Percentiles rank a stretch among this genome's conserved stretches.
Conservation (phyloP, 2,113 vertebrate species). For the Chlorodrepanis virens region DNA sequence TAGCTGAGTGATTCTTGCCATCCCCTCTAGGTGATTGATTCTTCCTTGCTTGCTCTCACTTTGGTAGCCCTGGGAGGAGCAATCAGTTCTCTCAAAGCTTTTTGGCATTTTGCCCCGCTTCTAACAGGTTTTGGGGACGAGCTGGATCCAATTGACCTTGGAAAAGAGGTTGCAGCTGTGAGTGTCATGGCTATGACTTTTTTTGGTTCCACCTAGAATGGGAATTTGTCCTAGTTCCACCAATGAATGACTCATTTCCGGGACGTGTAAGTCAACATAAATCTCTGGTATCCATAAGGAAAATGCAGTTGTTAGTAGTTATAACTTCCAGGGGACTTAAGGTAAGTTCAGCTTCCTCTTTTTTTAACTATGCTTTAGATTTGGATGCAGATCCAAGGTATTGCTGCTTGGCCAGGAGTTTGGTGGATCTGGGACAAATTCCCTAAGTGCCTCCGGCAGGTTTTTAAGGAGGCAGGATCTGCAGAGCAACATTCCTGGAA, state of each 20-base stretch:
- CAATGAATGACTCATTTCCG: neutral
- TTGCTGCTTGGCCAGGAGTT: neutral
- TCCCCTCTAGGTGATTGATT: neutral
- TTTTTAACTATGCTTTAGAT: neutral
- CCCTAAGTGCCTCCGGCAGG: neutral
- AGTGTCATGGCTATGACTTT: neutral
- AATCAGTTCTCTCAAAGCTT: neutral
- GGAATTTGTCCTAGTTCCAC: neutral
- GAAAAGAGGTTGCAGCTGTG: neutral
- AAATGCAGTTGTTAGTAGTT: neutral
- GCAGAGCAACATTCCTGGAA: conserved; percentile 11
- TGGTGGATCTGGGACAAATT: neutral
- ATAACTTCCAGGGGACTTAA: neutral
- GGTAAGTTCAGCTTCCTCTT: neutral
- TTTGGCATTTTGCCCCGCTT: neutral
- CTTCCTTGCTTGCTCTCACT: neutral
- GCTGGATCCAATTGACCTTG: neutral
- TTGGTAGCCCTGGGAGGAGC: neutral
- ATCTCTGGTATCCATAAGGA: neutral
- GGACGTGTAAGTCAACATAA: neutral
- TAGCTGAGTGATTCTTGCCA: neutral
- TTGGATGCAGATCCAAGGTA: neutral
- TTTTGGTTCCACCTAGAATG: neutral
- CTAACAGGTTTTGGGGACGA: neutral
- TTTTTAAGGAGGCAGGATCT: neutral